These are phyloP conservation scores for Ophraella communa DNA, from an alignment of 2,888 invertebrate species.

Conservation along the genomic window DNA sequence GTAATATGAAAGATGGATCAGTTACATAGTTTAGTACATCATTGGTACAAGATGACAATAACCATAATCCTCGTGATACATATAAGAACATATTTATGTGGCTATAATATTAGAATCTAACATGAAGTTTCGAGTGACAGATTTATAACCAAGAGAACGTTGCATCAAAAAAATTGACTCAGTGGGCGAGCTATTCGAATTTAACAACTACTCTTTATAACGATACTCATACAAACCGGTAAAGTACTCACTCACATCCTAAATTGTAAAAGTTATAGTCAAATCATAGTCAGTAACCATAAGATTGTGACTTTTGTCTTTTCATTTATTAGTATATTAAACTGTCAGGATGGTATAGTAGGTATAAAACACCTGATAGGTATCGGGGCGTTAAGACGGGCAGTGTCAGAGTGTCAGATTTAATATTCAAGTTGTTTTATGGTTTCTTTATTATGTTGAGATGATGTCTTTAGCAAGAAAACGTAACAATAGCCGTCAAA, in stretches of 20 bases:
- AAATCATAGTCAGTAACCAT: neutral
- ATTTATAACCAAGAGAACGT: neutral
- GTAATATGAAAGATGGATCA: neutral
- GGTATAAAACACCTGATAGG: neutral
- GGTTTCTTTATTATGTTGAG: constrained; percentile 3
- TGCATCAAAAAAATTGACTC: neutral
- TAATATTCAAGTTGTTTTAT: neutral
- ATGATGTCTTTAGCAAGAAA: neutral
- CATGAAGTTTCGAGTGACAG: neutral
- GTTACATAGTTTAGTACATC: neutral
- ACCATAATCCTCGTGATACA: neutral
- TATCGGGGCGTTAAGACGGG: neutral
- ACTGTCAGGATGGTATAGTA: neutral
- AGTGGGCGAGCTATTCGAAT: neutral
- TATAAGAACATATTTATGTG: neutral
- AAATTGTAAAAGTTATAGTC: neutral
- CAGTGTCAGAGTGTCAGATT: neutral
- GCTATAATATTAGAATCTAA: neutral
- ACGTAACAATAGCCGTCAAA: neutral
- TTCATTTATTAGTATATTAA: neutral
- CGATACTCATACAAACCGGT: neutral
- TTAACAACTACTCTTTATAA: neutral
- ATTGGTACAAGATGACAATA: neutral
- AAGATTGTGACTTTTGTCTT: neutral
- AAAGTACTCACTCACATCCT: neutral